A percentile compares a stretch with the other conserved stretches of the same genome.
These are phyloP conservation scores for Octodon degus DNA, from an alignment of 2,113 vertebrate species.

Conservation along the genomic window DNA sequence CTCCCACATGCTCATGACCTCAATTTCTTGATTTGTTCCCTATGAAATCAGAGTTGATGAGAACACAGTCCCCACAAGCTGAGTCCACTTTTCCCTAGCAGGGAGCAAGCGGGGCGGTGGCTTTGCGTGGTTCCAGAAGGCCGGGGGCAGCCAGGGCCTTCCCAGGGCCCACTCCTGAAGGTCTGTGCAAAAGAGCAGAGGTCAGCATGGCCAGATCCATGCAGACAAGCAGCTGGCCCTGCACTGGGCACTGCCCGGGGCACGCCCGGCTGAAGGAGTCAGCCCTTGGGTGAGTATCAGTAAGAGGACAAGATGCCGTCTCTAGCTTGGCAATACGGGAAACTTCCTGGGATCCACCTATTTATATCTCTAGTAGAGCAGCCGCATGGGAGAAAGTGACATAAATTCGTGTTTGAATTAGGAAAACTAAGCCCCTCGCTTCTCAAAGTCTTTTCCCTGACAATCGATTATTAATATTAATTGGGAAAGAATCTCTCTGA, in stretches of 20 bases:
- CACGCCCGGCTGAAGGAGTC: background rate
- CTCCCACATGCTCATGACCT: background rate
- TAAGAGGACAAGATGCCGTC: background rate
- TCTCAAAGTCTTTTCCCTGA: slow-evolving; percentile 5
- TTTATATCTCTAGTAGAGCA: slow-evolving; percentile 18
- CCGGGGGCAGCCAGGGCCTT: background rate
- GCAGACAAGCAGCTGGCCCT: background rate
- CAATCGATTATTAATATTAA: slow-evolving; percentile 55
- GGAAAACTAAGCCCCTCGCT: background rate
- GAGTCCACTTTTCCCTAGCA: background rate
- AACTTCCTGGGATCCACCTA: background rate
- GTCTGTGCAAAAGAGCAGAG: slow-evolving; percentile 30
- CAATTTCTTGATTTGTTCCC: slow-evolving; percentile 17
- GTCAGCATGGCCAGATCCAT: slow-evolving; percentile 13
- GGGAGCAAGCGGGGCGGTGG: background rate
- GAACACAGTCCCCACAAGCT: background rate
- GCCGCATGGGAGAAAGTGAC: background rate
- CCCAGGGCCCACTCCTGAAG: slow-evolving; percentile 34
- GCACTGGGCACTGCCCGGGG: background rate
- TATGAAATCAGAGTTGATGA: background rate
- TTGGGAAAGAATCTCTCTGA: slow-evolving; percentile 32
- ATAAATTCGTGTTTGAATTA: slow-evolving; percentile 4
- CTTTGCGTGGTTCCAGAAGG: background rate
- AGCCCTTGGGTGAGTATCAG: background rate
- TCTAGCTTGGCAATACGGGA: background rate